Percentiles rank a stretch among this genome's conserved stretches.
Conservation (phyloP, 1,140 invertebrate genomes). For the Triops longicaudatus region DNA sequence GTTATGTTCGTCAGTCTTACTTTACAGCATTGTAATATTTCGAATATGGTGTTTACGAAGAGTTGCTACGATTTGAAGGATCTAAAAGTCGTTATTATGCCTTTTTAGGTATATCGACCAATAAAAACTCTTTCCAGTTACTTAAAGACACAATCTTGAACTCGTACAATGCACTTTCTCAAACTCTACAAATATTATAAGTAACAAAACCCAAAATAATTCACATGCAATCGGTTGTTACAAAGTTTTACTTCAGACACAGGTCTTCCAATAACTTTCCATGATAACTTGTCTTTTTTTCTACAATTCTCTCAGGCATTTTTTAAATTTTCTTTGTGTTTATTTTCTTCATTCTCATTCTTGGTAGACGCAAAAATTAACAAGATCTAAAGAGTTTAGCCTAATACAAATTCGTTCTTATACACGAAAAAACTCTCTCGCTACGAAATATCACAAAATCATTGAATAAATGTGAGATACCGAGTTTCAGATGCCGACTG, state of each 20-base stretch:
- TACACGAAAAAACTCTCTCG: constrained; percentile 6
- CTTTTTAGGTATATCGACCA: neutral
- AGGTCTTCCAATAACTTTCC: neutral
- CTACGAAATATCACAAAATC: constrained; percentile 15
- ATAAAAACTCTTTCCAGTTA: neutral
- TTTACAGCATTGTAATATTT: too few species aligned
- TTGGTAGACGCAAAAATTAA: constrained; percentile 15
- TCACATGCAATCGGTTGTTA: constrained; percentile 7
- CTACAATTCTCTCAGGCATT: neutral
- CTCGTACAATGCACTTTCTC: neutral
- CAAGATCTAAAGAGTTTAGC: constrained; percentile 12
- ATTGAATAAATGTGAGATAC: constrained; percentile 15
- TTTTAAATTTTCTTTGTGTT: neutral
- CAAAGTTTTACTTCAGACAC: neutral
- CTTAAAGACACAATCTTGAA: neutral
- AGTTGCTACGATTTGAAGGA: too few species aligned
- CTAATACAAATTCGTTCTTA: neutral
- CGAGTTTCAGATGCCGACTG: constrained; percentile 14
- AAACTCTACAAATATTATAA: constrained; percentile 2
- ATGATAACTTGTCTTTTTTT: neutral
- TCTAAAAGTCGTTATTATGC: too few species aligned
- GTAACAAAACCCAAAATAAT: constrained; percentile 2
- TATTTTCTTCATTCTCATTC: neutral
- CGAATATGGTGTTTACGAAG: too few species aligned
- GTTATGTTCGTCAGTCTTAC: too few species aligned